Evolutionary conservation across 2,113 vertebrate species (phyloP).

Genomic region (Megaceryle maxima): DNA sequence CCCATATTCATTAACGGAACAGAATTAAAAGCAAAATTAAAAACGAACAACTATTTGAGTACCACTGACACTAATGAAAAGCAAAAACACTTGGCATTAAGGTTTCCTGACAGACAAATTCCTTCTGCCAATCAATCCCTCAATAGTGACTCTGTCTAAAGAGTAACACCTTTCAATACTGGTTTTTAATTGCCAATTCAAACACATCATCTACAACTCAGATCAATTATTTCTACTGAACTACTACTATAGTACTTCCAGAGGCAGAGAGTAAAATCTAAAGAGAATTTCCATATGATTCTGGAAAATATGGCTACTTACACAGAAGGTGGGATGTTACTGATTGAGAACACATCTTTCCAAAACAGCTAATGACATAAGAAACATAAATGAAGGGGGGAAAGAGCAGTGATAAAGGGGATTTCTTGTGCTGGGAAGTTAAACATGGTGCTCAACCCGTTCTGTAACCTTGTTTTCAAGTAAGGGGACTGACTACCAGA

Average conservation of each 20-base stretch:
- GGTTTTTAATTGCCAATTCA: background rate
- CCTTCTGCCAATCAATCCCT: background rate
- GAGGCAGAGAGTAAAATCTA: background rate
- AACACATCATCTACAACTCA: background rate
- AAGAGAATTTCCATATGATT: background rate
- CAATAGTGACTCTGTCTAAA: background rate
- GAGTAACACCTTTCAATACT: background rate
- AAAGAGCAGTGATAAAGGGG: background rate
- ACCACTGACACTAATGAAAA: background rate
- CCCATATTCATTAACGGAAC: background rate
- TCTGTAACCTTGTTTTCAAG: background rate
- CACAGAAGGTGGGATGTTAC: accelerated
- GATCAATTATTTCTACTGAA: background rate
- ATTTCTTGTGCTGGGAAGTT: background rate
- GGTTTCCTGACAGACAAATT: background rate
- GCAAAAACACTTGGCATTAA: background rate
- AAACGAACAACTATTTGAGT: background rate
- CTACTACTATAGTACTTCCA: background rate
- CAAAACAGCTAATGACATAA: background rate
- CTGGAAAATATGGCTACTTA: background rate
- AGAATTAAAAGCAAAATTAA: background rate
- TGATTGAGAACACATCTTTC: background rate
- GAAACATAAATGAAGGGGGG: background rate
- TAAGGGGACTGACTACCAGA: background rate
- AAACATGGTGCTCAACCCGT: background rate